A percentile compares a stretch with the other conserved stretches of the same genome.
Conservation (phyloP, 2,113 vertebrate genomes). For the Catharus fuscescens region DNA sequence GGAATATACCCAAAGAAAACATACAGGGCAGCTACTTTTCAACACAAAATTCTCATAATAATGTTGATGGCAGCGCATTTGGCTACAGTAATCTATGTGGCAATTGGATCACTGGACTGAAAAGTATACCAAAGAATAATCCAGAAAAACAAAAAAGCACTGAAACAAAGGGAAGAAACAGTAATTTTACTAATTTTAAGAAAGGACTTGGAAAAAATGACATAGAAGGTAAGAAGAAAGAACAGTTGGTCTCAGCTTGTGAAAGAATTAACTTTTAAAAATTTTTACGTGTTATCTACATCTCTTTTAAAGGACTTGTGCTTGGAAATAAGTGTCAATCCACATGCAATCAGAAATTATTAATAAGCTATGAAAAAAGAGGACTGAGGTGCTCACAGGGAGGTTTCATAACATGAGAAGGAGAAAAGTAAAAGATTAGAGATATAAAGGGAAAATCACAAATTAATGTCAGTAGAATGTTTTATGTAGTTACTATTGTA, state of each 20-base stretch:
- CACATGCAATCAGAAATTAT: not conserved
- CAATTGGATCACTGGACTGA: conserved; percentile 27
- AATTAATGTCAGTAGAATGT: not conserved
- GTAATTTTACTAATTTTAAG: not conserved
- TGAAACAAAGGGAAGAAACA: not conserved
- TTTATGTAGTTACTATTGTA: not conserved
- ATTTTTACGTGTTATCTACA: not conserved
- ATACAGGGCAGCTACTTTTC: not conserved
- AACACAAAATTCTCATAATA: not conserved
- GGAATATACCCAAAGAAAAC: conserved; percentile 17
- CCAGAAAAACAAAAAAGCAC: not conserved
- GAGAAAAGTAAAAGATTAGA: not conserved
- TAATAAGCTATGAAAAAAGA: not conserved
- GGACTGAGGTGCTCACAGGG: not conserved
- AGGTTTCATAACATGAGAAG: not conserved
- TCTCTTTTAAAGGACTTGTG: not conserved
- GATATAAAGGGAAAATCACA: not conserved
- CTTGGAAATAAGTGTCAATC: not conserved
- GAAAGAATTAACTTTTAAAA: not conserved
- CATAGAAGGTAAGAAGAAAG: not conserved
- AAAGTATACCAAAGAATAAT: conserved; percentile 35
- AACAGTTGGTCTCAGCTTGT: not conserved
- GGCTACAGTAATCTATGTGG: conserved; percentile 20
- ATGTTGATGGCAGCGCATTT: conserved; percentile 23
- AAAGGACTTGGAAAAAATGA: not conserved